Evolutionary conservation across 2,888 invertebrate genomes (phyloP).

Genomic region (Pammene aurita): DNA sequence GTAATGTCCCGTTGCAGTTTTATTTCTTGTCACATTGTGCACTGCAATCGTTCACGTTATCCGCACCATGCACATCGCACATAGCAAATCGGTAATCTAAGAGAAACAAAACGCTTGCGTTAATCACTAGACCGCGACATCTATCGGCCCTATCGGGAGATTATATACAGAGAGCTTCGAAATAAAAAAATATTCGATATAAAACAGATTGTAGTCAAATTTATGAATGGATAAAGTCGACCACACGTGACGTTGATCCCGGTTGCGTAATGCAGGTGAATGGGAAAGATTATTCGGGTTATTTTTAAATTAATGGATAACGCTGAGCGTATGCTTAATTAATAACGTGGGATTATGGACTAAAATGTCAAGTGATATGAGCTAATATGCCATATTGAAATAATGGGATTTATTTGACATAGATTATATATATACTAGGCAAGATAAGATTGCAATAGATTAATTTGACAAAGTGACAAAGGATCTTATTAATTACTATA

Average conservation of each 20-base stretch:
- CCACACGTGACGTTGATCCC: conserved; percentile 30
- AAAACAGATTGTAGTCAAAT: conserved; percentile 1
- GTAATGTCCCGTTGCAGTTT: too few relatives aligned
- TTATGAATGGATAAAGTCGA: conserved; percentile 25
- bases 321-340: neutral
- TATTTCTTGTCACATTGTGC: too few relatives aligned
- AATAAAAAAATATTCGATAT: neutral
- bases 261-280: conserved; percentile 37
- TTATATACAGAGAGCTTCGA: neutral
- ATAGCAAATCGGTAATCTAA: too few relatives aligned
- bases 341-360: conserved; percentile 1
- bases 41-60: too few relatives aligned
- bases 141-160: neutral
- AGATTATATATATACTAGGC: too few relatives aligned
- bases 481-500: too few relatives aligned
- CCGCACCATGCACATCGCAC: too few relatives aligned
- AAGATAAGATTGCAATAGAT: too few relatives aligned
- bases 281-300: conserved; percentile 25
- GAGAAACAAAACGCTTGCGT: neutral
- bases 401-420: neutral
- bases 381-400: neutral
- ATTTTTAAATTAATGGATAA: conserved; percentile 29
- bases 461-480: too few relatives aligned
- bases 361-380: too few relatives aligned
- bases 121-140: neutral